These are phyloP conservation scores for Otolemur crassicaudatus DNA, from an alignment of 2,797 vertebrate species.

Conservation along the genomic window DNA sequence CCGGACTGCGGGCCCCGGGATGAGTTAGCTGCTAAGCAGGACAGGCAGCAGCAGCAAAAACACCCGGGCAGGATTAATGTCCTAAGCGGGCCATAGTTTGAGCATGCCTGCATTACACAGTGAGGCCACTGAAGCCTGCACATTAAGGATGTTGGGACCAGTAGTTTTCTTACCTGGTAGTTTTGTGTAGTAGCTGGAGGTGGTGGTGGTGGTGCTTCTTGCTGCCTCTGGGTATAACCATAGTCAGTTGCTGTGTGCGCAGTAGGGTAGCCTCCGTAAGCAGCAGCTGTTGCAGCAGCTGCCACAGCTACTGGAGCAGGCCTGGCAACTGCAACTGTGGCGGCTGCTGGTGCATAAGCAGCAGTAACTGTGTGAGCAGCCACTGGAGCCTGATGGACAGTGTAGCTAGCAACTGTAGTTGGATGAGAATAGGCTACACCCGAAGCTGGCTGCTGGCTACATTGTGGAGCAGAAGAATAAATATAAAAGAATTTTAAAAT, in stretches of 20 bases:
- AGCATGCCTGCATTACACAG: background rate
- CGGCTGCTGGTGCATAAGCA: constrained; percentile 96
- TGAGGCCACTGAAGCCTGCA: background rate
- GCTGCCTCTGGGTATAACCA: constrained; percentile 96
- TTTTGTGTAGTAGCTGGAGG: constrained; percentile 98
- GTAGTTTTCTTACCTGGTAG: constrained; percentile 93
- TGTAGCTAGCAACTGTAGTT: constrained; percentile 99
- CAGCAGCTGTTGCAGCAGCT: constrained; percentile 94
- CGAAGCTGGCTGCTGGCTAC: constrained; percentile 96
- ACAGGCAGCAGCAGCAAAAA: too few relatives aligned
- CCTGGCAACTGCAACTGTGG: constrained; percentile 95
- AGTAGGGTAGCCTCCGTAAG: constrained; percentile 96
- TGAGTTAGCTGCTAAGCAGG: too few relatives aligned
- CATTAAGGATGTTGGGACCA: background rate
- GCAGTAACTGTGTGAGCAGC: constrained; percentile 97
- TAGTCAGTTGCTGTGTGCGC: constrained; percentile 95
- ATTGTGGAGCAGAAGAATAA: constrained; percentile 72
- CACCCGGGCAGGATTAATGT: too few relatives aligned
- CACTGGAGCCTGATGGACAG: constrained; percentile 97
- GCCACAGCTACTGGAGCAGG: constrained; percentile 95
- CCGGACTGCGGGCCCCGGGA: too few relatives aligned
- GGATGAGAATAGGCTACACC: constrained; percentile 99
- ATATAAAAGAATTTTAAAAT: constrained; percentile 75
- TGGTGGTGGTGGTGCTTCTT: constrained; percentile 97
- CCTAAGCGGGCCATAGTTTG: too few relatives aligned